A percentile compares a stretch with the other conserved stretches of the same genome.
phyloP scores from a whole-genome alignment of 2,888 invertebrate genomes.

The Bimastos eiseni region DNA sequence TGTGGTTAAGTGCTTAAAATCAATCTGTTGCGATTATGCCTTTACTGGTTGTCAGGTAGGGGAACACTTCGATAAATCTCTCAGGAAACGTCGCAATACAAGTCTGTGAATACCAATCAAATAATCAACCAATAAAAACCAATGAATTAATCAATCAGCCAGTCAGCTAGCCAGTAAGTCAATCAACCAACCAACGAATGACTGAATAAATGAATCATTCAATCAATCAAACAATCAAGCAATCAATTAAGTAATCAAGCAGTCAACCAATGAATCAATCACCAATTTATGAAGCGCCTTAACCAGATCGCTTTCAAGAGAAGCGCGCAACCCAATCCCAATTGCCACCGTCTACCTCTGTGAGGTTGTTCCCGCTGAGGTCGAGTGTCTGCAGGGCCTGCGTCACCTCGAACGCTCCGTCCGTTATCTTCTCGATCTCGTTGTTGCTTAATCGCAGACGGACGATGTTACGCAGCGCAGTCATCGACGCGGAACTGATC shows the following conservation, averaged over 20 bases:
- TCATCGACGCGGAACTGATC: slow-evolving; percentile 29
- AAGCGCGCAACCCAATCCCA: not conserved
- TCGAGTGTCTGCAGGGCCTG: slow-evolving; percentile 40
- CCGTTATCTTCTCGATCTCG: slow-evolving; percentile 35
- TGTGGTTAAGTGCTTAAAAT: not conserved
- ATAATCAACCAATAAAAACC: not conserved
- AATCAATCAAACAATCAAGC: too few relatives aligned
- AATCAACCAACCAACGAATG: too few relatives aligned
- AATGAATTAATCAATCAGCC: too few relatives aligned
- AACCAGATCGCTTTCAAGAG: too few relatives aligned
- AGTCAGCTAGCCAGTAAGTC: too few relatives aligned
- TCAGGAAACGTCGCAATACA: not conserved
- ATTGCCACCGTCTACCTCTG: slow-evolving; percentile 14
- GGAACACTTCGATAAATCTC: not conserved
- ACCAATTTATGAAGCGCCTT: not conserved
- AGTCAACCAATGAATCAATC: too few relatives aligned
- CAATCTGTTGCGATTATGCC: not conserved
- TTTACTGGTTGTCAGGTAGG: not conserved
- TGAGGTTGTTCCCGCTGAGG: slow-evolving; percentile 38
- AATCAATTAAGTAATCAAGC: too few relatives aligned
- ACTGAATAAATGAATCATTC: too few relatives aligned
- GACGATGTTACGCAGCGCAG: slow-evolving; percentile 32
- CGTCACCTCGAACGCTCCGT: slow-evolving; percentile 38
- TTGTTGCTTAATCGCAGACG: slow-evolving; percentile 36
- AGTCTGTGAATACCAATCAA: not conserved